Percentiles rank a stretch among this genome's conserved stretches.
Evolutionary conservation across 2,113 vertebrate genomes (phyloP).

Genomic region (Cynopterus brachyotis): DNA sequence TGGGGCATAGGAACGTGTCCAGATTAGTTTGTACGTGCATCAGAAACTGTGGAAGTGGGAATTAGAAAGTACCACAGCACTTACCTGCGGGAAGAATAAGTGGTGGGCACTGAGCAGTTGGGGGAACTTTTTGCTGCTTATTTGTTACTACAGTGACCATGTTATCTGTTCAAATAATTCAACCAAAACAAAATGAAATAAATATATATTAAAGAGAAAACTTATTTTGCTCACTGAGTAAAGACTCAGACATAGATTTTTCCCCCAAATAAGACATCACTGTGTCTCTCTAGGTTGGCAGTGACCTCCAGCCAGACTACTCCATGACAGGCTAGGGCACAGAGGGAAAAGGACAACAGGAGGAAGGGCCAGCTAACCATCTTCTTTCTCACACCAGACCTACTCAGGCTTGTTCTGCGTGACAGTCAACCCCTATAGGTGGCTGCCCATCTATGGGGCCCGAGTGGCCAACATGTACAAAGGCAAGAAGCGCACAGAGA

Average conservation of each 20-base stretch:
- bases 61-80: not conserved
- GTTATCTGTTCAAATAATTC: not conserved
- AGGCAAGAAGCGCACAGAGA: conserved; percentile 72
- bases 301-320: not conserved
- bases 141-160: not conserved
- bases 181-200: not conserved
- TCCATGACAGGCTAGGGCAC: not conserved
- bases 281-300: not conserved
- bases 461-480: conserved; percentile 65
- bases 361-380: not conserved
- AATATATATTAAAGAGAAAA: not conserved
- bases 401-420: conserved; percentile 76
- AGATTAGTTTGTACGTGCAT: not conserved
- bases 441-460: conserved; percentile 71
- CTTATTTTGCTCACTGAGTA: conserved; percentile 20
- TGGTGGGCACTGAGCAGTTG: accelerated
- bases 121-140: not conserved
- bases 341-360: not conserved
- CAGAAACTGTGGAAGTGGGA: not conserved
- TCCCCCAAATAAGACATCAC: not conserved
- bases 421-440: conserved; percentile 78
- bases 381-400: conserved; percentile 58
- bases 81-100: not conserved
- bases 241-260: not conserved
- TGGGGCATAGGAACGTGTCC: not conserved